Evolutionary conservation across 2,888 invertebrate genomes (phyloP).

Genomic region (Adelognathus sp.): DNA sequence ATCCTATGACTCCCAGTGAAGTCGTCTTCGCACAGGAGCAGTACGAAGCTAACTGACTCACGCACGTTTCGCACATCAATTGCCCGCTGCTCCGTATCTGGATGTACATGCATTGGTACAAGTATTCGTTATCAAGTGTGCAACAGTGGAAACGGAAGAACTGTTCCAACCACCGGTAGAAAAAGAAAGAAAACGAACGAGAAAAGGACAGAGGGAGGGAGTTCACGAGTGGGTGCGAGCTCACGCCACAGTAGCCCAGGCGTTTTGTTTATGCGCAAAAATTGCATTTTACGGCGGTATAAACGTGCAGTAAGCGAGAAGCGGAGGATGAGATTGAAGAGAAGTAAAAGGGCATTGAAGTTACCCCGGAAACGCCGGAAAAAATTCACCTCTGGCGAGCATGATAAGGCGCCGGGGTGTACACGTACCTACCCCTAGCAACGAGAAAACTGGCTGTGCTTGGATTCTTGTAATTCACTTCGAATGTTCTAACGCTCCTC

Average conservation of each 20-base stretch:
- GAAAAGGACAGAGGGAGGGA: too few relatives aligned
- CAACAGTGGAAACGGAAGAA: constrained; percentile 25
- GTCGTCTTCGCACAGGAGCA: constrained; percentile 20
- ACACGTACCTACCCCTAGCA: not conserved
- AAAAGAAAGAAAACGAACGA: constrained; percentile 5
- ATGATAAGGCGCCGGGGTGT: constrained; percentile 35
- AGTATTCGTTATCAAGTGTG: constrained; percentile 17
- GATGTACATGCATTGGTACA: constrained; percentile 29
- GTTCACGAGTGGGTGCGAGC: constrained; percentile 29
- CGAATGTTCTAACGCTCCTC: not conserved
- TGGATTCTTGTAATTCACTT: constrained; percentile 50
- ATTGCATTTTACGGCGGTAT: constrained; percentile 55
- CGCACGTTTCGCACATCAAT: constrained; percentile 59
- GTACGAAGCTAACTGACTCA: constrained; percentile 42
- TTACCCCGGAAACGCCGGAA: constrained; percentile 41
- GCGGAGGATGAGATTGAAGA: constrained; percentile 22
- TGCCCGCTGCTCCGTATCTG: constrained; percentile 25
- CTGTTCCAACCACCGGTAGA: not conserved
- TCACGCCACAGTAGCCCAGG: not conserved
- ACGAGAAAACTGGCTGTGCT: constrained; percentile 17
- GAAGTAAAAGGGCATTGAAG: constrained; percentile 48
- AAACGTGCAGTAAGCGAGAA: constrained; percentile 40
- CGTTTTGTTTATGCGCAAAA: constrained; percentile 59
- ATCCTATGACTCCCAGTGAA: constrained; percentile 4
- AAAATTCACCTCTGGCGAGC: constrained; percentile 41